Conservation (phyloP, 2,113 vertebrate species). For the Rhea pennata region DNA sequence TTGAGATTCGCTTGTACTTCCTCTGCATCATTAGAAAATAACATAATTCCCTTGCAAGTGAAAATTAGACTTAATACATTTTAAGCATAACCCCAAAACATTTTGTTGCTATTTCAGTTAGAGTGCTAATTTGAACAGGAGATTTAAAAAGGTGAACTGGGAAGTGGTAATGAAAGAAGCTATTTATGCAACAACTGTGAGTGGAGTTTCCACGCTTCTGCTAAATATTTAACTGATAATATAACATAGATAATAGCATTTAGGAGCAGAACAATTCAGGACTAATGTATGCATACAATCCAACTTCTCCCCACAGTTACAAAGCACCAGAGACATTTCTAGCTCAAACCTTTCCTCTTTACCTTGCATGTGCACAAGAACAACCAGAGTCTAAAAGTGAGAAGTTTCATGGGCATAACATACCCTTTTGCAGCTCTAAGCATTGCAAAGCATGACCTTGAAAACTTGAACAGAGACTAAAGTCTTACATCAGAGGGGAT, state of each 20-base stretch:
- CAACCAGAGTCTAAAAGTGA: not conserved
- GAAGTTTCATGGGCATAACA: not conserved
- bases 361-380: not conserved
- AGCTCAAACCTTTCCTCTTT: not conserved
- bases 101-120: not conserved
- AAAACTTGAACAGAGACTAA: not conserved
- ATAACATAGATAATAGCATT: not conserved
- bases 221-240: not conserved
- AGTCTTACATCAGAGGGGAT: not conserved
- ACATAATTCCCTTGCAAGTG: not conserved
- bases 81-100: not conserved
- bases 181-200: not conserved
- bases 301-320: not conserved
- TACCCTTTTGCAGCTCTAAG: not conserved
- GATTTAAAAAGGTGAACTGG: not conserved
- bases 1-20: not conserved
- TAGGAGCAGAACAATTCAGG: not conserved
- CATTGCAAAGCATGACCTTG: not conserved
- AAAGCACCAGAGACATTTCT: not conserved
- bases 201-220: not conserved
- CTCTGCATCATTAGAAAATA: not conserved
- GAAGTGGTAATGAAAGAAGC: not conserved
- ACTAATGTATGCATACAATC: not conserved
- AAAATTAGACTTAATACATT: not conserved
- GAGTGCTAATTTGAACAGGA: not conserved